Conservation (phyloP, 1,140 invertebrate species). For the Temnothorax curvispinosus region DNA sequence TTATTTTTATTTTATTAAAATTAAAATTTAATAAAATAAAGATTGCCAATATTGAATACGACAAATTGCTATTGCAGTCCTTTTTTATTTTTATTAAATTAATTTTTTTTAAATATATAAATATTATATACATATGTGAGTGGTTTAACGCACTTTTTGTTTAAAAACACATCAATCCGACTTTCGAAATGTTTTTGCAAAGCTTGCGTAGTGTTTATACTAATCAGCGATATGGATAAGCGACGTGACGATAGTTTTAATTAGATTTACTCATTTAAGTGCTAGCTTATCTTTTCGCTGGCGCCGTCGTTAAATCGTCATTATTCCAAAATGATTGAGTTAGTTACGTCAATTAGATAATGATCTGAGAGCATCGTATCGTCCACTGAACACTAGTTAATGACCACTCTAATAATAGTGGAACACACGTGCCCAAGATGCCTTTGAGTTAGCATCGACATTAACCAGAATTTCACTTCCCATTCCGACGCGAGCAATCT, state of each 20-base stretch:
- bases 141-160: background rate
- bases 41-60: background rate
- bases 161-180: background rate
- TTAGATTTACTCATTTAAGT: background rate
- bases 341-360: constrained; percentile 20
- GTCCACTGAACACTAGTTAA: constrained; percentile 29
- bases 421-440: background rate
- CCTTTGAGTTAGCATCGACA: constrained; percentile 5
- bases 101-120: background rate
- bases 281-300: constrained; percentile 19
- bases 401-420: constrained; percentile 42
- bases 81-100: background rate
- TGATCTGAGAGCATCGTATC: constrained; percentile 35
- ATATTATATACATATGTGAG: background rate
- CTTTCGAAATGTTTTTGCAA: background rate
- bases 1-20: background rate
- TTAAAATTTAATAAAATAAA: background rate
- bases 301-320: constrained; percentile 3
- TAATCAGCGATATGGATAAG: constrained; percentile 1
- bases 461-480: constrained; percentile 31
- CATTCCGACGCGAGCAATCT: constrained; percentile 25
- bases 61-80: background rate
- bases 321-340: background rate
- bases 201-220: background rate
- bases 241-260: background rate